Base-by-base conservation (phyloP, 1,140 invertebrate genomes). In the Eriocheir sinensis region DNA sequence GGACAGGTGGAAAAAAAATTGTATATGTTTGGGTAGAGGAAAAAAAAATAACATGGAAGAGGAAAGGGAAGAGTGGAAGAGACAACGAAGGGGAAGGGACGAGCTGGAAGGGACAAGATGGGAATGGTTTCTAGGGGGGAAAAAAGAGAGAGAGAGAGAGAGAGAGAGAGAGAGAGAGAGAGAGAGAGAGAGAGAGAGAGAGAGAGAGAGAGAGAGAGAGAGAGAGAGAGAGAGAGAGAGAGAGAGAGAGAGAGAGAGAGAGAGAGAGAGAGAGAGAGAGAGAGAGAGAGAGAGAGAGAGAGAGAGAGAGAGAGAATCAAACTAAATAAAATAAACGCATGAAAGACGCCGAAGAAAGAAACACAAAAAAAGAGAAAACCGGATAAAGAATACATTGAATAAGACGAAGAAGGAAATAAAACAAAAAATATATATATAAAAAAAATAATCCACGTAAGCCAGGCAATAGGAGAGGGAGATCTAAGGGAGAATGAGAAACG, bases 231-330 rank as follows among this genome's bases (percentile, higher is more conserved):
- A 53, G 48, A 53, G 48, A 53, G 48, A 53, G 48, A 53, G 48
- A 53, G 48, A 53, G 48, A 53, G 48, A 53, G 48, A 53, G 48
- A 53, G 48, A 32, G 83, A 32, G 83, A 86, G 32, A 86, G 83
- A 86, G 6, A 32, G 32, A 86, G n/a, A 86, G 83, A 86, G 83
- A 86, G 83, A 86, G 83, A 86, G 83, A 86, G 83, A 86, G 83
- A 86, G 83, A 86, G 83, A 86, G 83, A 86, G 83, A 86, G 83
- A 86, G 83, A 86, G 83, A 86, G 83, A 86, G 83, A 86, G 83
- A 86, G 83, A 86, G 83, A 36, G 83, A 36, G 83, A 86, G 32
- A 38, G 32, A 4, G 32, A 86, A 15, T 34, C 36, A 86, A 3
- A 40, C 41, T 15, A 3, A 4, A 30, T 86, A 21, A n/a, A 40